Evolutionary conservation across 2,888 invertebrate species (phyloP).

Genomic region (Diarsia rubi): DNA sequence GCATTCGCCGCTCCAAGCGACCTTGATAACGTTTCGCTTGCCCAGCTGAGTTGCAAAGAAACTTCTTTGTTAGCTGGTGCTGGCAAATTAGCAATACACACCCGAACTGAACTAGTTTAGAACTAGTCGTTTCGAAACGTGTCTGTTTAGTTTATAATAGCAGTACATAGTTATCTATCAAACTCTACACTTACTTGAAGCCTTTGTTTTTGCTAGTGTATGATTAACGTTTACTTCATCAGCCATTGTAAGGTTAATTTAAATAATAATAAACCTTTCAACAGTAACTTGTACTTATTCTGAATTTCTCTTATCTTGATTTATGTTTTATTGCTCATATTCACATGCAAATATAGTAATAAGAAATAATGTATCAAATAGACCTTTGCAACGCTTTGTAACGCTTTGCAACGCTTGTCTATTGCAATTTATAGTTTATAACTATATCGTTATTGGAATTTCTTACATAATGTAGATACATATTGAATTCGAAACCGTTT

Average conservation of each 20-base stretch:
- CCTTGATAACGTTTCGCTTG: conserved; percentile 76
- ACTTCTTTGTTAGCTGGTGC: conserved; percentile 78
- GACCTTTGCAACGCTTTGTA: conserved; percentile 46
- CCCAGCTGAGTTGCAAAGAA: conserved; percentile 73
- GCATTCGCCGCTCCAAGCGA: conserved; percentile 64
- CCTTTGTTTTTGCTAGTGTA: conserved; percentile 31
- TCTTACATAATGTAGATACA: not conserved
- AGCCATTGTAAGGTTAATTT: not conserved
- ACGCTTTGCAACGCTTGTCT: conserved; percentile 57
- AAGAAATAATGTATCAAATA: conserved; percentile 39
- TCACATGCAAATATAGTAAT: conserved; percentile 32
- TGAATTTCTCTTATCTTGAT: conserved; percentile 22
- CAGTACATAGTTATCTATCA: conserved; percentile 52
- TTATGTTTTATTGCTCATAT: conserved; percentile 42
- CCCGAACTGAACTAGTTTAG: conserved; percentile 80
- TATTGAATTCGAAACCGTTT: conserved; percentile 17
- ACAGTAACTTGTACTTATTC: conserved; percentile 5
- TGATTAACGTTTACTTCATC: conserved; percentile 28
- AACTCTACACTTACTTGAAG: conserved; percentile 11
- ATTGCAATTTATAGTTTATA: conserved; percentile 51
- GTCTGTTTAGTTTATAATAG: conserved; percentile 66
- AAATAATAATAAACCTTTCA: conserved; percentile 15
- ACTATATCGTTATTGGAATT: conserved; percentile 32
- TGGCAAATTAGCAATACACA: conserved; percentile 80
- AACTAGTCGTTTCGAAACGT: conserved; percentile 72